Evolutionary conservation across 2,797 vertebrate genomes (phyloP).

Genomic region (Lepilemur septentrionalis): DNA sequence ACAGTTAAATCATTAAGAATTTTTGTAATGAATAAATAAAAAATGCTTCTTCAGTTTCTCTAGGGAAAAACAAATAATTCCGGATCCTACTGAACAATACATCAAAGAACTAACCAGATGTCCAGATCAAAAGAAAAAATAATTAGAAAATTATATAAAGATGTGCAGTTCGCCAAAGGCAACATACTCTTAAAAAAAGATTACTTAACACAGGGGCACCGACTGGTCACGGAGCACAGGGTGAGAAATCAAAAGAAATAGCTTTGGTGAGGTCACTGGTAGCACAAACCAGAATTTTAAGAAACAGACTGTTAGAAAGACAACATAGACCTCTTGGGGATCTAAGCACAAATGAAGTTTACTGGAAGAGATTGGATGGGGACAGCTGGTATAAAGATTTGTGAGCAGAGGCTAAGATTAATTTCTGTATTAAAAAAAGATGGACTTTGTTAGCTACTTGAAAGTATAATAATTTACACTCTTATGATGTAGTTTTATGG

Average conservation of each 20-base stretch:
- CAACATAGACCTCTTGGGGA: background rate
- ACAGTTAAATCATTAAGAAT: background rate
- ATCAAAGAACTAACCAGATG: conserved; percentile 77
- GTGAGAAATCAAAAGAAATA: conserved; percentile 52
- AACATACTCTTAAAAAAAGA: conserved; percentile 25
- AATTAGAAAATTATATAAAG: conserved; percentile 72
- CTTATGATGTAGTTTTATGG: background rate
- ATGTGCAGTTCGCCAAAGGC: conserved; percentile 69
- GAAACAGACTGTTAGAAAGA: background rate
- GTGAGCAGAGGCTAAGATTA: background rate
- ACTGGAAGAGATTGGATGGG: background rate
- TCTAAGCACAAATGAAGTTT: conserved; percentile 3
- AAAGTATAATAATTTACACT: background rate
- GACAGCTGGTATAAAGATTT: background rate
- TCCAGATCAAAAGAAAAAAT: conserved; percentile 72
- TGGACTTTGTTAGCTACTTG: background rate
- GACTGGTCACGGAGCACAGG: conserved; percentile 50
- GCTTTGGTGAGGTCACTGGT: conserved; percentile 29
- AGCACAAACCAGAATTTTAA: background rate
- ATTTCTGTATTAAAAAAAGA: background rate
- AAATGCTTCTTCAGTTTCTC: conserved; percentile 24
- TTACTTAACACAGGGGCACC: conserved; percentile 51
- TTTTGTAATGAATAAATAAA: conserved; percentile 39
- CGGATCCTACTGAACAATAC: conserved; percentile 52
- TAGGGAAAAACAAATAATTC: conserved; percentile 60